Base-by-base conservation (phyloP, 2,113 vertebrate genomes). In the Formicarius rufipectus region DNA sequence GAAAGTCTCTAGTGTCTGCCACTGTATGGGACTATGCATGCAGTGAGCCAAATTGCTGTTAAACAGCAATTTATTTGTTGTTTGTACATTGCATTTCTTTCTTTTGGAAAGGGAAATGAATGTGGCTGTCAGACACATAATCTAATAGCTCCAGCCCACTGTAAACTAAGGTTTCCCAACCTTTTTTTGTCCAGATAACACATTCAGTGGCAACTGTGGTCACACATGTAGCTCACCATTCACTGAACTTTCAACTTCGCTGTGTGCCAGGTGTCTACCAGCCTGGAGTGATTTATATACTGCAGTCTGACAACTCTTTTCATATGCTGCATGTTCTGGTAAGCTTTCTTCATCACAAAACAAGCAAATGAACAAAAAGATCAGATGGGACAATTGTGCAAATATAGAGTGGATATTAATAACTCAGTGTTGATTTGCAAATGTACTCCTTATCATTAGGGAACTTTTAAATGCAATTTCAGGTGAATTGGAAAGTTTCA, bases 1-100 rank as follows among this genome's bases (percentile, higher is more conserved):
- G 28, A 90, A 91, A 45, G 35, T 40, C 8, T 27, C 23, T 52
- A 20, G 13, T 3, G 7, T 50, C 53, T 82, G 44, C 12, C 28
- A 25, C 37, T 2, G 2, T 24, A 18, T 16, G n/a, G 11, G 47
- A 44, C 18, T n/a, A n/a, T 0, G 1, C 13, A 20, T 28, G 71
- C 15, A 62, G 58, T 69, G 23, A 37, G 25, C 30, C 10, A 30
- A 91, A 49, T 33, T 64, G 28, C 60, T 91, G 60, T 69, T 87
- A 45, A 84, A 62, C 20, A 59, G n/a, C 59, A 53, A 72, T 59
- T 75, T 84, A 63, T 85, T 74, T 33, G 21, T 8, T 72, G 24
- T 5, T 17, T 59, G 21, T 67, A 68, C 7, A 31, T 7, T 11
- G 2, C 50, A 56, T 55, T 76, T 77, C 31, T 69, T 76, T 62